Conservation (phyloP, 2,888 invertebrate species). For the Melinopterus prodromus region DNA sequence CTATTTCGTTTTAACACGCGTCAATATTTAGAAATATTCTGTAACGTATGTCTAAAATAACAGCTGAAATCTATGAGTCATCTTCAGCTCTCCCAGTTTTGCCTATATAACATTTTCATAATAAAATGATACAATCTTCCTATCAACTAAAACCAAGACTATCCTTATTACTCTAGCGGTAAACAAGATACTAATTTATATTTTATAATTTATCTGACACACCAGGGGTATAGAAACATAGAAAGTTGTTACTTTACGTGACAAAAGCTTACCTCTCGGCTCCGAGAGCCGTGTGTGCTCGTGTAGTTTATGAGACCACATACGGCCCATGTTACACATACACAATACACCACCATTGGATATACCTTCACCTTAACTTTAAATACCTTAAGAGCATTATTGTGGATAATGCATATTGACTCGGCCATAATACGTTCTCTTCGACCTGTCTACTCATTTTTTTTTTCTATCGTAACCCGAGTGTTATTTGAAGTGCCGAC, state of each 20-base stretch:
- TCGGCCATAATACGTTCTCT: background rate
- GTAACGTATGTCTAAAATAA: too few species aligned
- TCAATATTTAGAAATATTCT: too few species aligned
- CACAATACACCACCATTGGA: background rate
- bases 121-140: too few species aligned
- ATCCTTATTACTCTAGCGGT: too few species aligned
- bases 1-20: too few species aligned
- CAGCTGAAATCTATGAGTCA: too few species aligned
- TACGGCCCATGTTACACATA: background rate
- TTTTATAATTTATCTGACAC: too few species aligned
- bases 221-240: background rate
- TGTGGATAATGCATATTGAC: background rate
- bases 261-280: background rate
- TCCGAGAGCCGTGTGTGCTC: background rate
- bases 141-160: too few species aligned
- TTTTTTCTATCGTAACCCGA: background rate
- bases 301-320: background rate
- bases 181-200: too few species aligned
- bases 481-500: slow-evolving; percentile 35
- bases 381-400: background rate
- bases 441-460: background rate
- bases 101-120: too few species aligned
- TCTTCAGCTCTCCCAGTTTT: too few species aligned
- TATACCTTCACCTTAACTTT: background rate
- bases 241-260: background rate